These are phyloP conservation scores for Etia nguti DNA, from an alignment of 2,113 vertebrate genomes.

Conservation along the genomic window DNA sequence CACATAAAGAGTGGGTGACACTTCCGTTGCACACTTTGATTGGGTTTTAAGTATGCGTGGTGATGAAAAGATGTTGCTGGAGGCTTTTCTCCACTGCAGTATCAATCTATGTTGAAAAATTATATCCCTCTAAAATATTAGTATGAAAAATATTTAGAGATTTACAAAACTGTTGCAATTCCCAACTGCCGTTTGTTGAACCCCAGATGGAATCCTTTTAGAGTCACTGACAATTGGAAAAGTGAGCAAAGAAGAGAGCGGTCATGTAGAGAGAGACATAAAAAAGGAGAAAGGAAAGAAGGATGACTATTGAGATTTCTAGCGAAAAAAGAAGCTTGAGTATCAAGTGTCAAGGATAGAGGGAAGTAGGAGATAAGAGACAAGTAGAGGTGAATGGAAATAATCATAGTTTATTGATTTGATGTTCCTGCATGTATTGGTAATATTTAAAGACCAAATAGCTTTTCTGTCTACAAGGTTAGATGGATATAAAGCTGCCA, in stretches of 20 bases:
- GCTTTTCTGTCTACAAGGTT: neutral
- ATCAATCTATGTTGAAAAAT: neutral
- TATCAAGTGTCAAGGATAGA: neutral
- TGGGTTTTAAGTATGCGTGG: neutral
- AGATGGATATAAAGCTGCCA: slow-evolving; percentile 1
- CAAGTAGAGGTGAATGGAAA: neutral
- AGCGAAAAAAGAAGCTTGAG: neutral
- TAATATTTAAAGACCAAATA: slow-evolving; percentile 15
- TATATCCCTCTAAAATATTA: neutral
- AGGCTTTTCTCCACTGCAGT: neutral
- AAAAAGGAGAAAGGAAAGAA: neutral
- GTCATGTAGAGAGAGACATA: neutral
- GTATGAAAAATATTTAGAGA: neutral
- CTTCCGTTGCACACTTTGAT: slow-evolving; percentile 18
- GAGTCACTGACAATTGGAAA: slow-evolving; percentile 14
- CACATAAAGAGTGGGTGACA: neutral
- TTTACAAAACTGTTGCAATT: neutral
- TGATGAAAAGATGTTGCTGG: slow-evolving; percentile 1
- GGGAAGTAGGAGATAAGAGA: neutral
- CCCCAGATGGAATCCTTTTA: neutral
- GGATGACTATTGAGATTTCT: neutral
- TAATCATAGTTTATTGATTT: neutral
- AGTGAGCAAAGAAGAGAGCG: neutral
- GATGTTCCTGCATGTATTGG: slow-evolving; percentile 16
- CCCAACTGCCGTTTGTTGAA: slow-evolving; percentile 4